phyloP scores from a whole-genome alignment of 2,797 vertebrate species.

The Coregonus sp. region DNA sequence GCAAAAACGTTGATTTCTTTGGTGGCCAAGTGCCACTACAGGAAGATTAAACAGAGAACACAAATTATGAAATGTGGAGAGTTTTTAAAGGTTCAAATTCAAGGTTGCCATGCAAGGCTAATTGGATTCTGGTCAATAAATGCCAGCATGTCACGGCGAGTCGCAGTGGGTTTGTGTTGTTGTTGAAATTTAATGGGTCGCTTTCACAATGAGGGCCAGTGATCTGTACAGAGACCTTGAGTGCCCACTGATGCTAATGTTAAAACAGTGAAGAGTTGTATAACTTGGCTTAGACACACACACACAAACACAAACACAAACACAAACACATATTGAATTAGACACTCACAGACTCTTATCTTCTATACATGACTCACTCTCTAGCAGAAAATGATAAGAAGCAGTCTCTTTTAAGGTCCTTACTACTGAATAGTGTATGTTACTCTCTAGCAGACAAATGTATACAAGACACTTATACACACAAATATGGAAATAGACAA shows the following conservation, averaged over 20 bases:
- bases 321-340: neutral
- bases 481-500: neutral
- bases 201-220: neutral
- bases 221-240: neutral
- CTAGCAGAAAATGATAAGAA: no score
- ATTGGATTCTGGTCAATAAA: conserved; percentile 43
- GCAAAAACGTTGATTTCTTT: conserved; percentile 44
- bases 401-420: no score
- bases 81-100: conserved; percentile 41
- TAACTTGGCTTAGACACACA: neutral
- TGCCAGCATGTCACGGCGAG: conserved; percentile 2
- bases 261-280: neutral
- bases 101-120: conserved; percentile 25
- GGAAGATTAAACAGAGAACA: conserved; percentile 29
- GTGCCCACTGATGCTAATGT: neutral
- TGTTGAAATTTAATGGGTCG: neutral
- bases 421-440: no score
- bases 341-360: no score
- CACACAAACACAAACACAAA: neutral
- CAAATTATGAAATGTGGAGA: conserved; percentile 35
- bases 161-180: conserved; percentile 14
- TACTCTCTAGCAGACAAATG: neutral
- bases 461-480: neutral
- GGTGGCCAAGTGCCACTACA: conserved; percentile 21
- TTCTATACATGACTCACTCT: neutral